Evolutionary conservation across 35 echinoderm and acorn worm species (phyloP).

Genomic region (Apostichopus californicus): DNA sequence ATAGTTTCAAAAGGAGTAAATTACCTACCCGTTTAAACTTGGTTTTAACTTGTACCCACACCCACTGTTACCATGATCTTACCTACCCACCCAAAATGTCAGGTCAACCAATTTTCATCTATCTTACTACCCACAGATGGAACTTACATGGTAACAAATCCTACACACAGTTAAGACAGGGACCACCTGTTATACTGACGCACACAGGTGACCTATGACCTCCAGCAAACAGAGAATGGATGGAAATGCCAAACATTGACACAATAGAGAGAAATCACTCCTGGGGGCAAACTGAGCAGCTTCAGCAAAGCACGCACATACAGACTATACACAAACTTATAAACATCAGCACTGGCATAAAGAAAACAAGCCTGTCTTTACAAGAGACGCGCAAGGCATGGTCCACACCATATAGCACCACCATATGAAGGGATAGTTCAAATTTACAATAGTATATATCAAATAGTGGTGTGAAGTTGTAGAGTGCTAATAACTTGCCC

Average conservation of each 20-base stretch:
- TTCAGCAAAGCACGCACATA: constrained; percentile 3
- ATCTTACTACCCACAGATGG: background rate
- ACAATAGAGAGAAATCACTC: constrained; percentile 51
- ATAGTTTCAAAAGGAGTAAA: too few species aligned
- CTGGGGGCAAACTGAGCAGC: constrained; percentile 34
- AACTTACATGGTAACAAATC: background rate
- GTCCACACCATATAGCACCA: background rate
- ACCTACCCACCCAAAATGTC: background rate
- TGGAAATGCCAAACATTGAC: constrained; percentile 48
- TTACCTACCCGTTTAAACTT: too few species aligned
- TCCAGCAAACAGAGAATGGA: constrained; percentile 1
- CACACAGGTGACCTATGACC: constrained; percentile 17
- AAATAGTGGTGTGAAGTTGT: too few species aligned
- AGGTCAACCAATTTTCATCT: background rate
- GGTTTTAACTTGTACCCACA: too few species aligned
- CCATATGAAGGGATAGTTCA: too few species aligned
- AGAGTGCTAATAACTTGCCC: too few species aligned
- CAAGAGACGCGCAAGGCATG: background rate
- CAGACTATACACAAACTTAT: background rate
- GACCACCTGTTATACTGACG: constrained; percentile 35
- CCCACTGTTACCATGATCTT: too few species aligned
- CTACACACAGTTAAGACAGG: background rate
- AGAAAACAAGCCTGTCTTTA: background rate
- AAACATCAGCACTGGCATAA: background rate
- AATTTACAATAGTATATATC: too few species aligned